phyloP scores from a whole-genome alignment of 2,797 vertebrate genomes.

The Ptychadena robeensis region DNA sequence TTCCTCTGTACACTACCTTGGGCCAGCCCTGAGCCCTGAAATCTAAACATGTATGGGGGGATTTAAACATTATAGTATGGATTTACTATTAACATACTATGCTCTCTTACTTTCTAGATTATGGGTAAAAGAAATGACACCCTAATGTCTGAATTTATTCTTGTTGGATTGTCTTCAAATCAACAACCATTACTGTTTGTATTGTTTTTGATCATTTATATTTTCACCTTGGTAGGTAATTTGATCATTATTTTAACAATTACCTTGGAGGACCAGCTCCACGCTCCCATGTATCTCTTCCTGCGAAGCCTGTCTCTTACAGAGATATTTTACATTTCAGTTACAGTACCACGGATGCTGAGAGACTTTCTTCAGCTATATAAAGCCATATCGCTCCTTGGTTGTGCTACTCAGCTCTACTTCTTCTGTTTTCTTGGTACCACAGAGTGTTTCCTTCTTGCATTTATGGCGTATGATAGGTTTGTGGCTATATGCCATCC shows the following conservation, averaged over 20 bases:
- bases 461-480: constrained; percentile 56
- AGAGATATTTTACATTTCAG: constrained; percentile 50
- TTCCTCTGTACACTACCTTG: too few species aligned
- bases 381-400: constrained; percentile 37
- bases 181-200: constrained; percentile 21
- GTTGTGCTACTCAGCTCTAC: constrained; percentile 50
- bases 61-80: too few species aligned
- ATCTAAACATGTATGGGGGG: too few species aligned
- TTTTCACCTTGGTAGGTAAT: constrained; percentile 41
- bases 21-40: too few species aligned
- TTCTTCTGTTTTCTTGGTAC: constrained; percentile 44
- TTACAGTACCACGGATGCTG: constrained; percentile 51
- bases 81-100: background rate
- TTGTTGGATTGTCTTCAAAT: constrained; percentile 39
- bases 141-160: constrained; percentile 40
- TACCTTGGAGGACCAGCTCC: constrained; percentile 27
- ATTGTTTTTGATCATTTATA: constrained; percentile 41
- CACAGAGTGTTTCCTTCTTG: constrained; percentile 40
- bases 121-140: constrained; percentile 32
- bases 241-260: constrained; percentile 42
- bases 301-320: constrained; percentile 45
- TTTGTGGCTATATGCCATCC: constrained; percentile 50
- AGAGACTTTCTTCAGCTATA: constrained; percentile 11
- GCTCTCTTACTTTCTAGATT: background rate
- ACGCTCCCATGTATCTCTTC: constrained; percentile 54